Conservation (phyloP, 2,797 vertebrate species). For the Garrulus glandarius region DNA sequence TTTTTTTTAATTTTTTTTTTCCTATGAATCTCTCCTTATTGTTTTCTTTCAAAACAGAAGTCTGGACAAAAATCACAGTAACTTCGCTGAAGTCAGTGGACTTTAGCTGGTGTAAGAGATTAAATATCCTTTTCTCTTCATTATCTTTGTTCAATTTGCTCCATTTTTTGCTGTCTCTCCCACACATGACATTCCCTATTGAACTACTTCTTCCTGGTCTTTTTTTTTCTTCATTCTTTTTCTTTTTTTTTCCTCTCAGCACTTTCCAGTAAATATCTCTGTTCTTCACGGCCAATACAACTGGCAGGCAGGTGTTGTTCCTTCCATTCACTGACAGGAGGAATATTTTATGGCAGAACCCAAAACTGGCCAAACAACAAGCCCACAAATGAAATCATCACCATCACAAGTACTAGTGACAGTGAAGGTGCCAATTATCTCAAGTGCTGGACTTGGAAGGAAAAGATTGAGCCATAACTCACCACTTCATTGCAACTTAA, state of each 20-base stretch:
- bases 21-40: neutral
- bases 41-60: conserved; percentile 2
- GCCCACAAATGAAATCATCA: neutral
- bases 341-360: neutral
- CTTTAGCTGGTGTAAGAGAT: neutral
- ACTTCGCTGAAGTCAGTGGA: neutral
- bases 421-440: neutral
- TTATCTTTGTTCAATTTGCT: neutral
- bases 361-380: neutral
- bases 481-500: neutral
- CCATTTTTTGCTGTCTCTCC: neutral
- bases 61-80: neutral
- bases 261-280: neutral
- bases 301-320: neutral
- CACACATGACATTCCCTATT: neutral
- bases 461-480: neutral
- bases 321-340: neutral
- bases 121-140: neutral
- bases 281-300: neutral
- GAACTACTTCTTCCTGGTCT: neutral
- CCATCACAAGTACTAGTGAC: neutral
- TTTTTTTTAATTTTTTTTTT: neutral
- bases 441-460: neutral
- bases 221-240: neutral
- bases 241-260: neutral